Percentiles rank a stretch among this genome's conserved stretches.
These are phyloP conservation scores for Bombus pascuorum DNA, from an alignment of 1,140 invertebrate genomes.

Conservation along the genomic window DNA sequence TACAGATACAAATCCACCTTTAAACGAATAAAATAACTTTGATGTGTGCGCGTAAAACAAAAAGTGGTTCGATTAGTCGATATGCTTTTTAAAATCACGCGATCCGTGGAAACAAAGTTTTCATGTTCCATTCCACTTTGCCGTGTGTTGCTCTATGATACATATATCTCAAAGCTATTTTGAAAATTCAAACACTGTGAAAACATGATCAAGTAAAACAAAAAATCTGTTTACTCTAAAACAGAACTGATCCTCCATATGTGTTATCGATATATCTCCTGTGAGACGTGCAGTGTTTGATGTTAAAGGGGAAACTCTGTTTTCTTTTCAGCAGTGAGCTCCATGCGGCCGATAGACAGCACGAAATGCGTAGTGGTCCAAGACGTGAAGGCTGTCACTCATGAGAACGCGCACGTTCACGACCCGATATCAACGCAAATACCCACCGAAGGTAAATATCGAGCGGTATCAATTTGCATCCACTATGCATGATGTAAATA, in stretches of 20 bases:
- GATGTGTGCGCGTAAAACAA: no score
- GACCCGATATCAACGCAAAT: constrained; percentile 88
- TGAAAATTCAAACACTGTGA: background rate
- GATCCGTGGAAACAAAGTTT: no score
- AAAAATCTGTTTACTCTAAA: background rate
- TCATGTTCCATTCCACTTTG: no score
- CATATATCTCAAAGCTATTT: background rate
- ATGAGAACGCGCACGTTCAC: constrained; percentile 88
- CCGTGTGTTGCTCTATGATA: background rate
- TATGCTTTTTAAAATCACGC: no score
- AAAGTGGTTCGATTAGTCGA: no score
- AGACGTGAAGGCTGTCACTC: constrained; percentile 93
- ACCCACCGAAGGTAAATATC: constrained; percentile 87
- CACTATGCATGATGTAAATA: constrained; percentile 69
- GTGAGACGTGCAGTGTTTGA: background rate
- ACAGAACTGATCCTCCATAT: background rate
- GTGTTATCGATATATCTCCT: background rate
- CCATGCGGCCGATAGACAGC: constrained; percentile 92
- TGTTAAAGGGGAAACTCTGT: constrained; percentile 46
- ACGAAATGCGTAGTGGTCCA: constrained; percentile 94
- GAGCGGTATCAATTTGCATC: constrained; percentile 68
- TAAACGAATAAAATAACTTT: no score
- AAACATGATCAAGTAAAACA: background rate
- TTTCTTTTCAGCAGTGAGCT: constrained; percentile 90
- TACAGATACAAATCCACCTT: no score